These are phyloP conservation scores for Piaya cayana DNA, from an alignment of 2,113 vertebrate genomes.

Conservation along the genomic window DNA sequence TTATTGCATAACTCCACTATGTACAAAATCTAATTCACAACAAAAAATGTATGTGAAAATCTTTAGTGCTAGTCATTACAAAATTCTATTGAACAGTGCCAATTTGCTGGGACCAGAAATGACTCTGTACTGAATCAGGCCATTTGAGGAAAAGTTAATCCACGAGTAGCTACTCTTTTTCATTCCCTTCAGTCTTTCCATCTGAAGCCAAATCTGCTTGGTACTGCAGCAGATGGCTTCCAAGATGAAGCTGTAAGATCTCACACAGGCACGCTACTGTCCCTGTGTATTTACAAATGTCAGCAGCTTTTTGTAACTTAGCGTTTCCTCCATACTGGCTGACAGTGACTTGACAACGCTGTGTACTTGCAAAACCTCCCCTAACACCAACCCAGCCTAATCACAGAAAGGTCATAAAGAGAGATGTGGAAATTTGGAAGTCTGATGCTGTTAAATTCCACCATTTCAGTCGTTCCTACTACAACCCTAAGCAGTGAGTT, in stretches of 20 bases:
- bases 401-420: background rate
- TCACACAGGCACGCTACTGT: background rate
- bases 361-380: background rate
- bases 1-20: background rate
- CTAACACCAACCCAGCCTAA: background rate
- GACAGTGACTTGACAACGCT: background rate
- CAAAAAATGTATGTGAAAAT: background rate
- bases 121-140: background rate
- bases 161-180: background rate
- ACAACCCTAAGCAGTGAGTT: background rate
- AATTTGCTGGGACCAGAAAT: background rate
- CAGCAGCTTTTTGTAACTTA: background rate
- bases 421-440: background rate
- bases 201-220: slow-evolving; percentile 30
- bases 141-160: slow-evolving; percentile 27
- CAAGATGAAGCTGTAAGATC: background rate
- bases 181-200: background rate
- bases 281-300: background rate
- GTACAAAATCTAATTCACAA: background rate
- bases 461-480: background rate
- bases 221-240: slow-evolving; percentile 10
- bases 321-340: background rate
- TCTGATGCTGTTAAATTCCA: background rate
- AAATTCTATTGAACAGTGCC: background rate
- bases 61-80: background rate